Base-by-base conservation (phyloP, 1,140 invertebrate genomes). In the Trypoxylus dichotomus region DNA sequence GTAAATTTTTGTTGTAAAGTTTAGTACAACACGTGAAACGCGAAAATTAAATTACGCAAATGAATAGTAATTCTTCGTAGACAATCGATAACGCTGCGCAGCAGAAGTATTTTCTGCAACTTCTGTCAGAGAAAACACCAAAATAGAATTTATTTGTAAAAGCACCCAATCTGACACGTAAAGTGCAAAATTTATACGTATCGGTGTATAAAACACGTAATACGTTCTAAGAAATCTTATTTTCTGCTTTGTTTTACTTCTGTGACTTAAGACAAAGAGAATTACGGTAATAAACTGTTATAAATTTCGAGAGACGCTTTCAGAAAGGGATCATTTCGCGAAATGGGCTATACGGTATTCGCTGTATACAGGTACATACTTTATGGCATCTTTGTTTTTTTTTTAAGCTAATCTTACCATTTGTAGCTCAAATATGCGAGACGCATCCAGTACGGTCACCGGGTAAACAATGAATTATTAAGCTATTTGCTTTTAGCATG, bases 381-480 rank as follows among this genome's bases (percentile, higher is more conserved):
- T 54, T 54, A 54, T 54, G 5, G 15, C 15, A 15, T 19, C 5
- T 54, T n/a, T 54, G 13, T n/a, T 54, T 54, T n/a, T 54, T 54
- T 54, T n/a, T 54, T 10, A 54, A 54, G 11, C 15, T 54, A 19
- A 54, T n/a, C 47, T 54, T 43, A 8, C 47, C 15, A 3, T 3
- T 54, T 54, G 11, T 19, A 19, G 10, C 19, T 54, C 47, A n/a
- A n/a, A 54, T 54, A 54, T n/a, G 15, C 47, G 19, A 54, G 47
- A 54, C 47, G 47, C 3, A 54, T 15, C 3, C 47, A n/a, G 11
- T n/a, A 54, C 47, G 13, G 6, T 19, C 47, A 3, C 47, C 15
- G 15, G 47, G 47, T 54, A 54, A 54, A 54, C 19, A 54, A 19
- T 72, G 25, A 72, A 72, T 72, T 72, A 72, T 72, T 72, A 72